Conservation (phyloP, 2,888 invertebrate genomes). For the Diplolepis rosae region DNA sequence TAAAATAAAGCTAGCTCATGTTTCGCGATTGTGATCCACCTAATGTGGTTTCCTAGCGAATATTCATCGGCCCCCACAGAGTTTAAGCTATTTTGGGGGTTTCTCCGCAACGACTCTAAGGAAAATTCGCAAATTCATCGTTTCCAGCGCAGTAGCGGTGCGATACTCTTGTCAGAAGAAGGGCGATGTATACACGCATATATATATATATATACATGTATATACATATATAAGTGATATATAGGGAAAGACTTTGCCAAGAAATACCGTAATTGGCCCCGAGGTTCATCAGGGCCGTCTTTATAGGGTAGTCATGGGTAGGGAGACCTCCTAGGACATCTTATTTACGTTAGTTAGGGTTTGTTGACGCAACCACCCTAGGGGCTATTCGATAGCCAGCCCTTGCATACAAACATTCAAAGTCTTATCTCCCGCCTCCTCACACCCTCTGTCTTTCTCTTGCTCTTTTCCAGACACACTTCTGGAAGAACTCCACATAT, state of each 20-base stretch:
- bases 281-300: slow-evolving; percentile 57
- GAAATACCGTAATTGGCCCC: slow-evolving; percentile 54
- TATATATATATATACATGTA: slow-evolving; percentile 11
- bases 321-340: slow-evolving; percentile 61
- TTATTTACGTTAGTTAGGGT: slow-evolving; percentile 74
- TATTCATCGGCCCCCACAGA: slow-evolving; percentile 19
- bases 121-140: slow-evolving; percentile 63
- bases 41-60: slow-evolving; percentile 23
- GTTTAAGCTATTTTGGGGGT: slow-evolving; percentile 38
- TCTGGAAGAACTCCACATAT: slow-evolving; percentile 5
- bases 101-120: slow-evolving; percentile 39
- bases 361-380: slow-evolving; percentile 70
- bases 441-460: background rate
- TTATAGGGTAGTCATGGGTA: slow-evolving; percentile 46
- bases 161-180: slow-evolving; percentile 24
- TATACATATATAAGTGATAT: slow-evolving; percentile 48
- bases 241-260: slow-evolving; percentile 41
- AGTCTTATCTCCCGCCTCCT: background rate
- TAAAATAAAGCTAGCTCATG: background rate
- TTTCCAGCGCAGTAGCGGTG: slow-evolving; percentile 49
- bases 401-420: slow-evolving; percentile 18
- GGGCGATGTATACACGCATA: slow-evolving; percentile 36
- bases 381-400: slow-evolving; percentile 48
- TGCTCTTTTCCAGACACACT: slow-evolving; percentile 6
- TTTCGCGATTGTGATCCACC: slow-evolving; percentile 7